Conservation (phyloP, 2,888 invertebrate species). For the Pyrrhosoma nymphula region DNA sequence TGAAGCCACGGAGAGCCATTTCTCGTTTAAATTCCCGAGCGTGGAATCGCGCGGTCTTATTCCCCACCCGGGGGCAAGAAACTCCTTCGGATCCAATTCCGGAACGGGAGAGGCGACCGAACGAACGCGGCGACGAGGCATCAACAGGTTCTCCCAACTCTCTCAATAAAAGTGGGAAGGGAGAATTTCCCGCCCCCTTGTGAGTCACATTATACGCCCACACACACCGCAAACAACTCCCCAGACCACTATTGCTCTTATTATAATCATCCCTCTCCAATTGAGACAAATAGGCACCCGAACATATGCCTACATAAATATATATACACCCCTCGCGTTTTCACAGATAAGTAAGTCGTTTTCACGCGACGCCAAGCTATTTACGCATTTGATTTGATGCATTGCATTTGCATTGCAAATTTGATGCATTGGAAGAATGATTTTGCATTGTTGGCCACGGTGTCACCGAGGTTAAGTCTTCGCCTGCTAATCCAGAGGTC, state of each 20-base stretch:
- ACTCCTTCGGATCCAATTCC: background rate
- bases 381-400: too few relatives aligned
- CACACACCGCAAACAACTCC: background rate
- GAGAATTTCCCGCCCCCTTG: background rate
- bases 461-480: too few relatives aligned
- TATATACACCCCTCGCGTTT: background rate
- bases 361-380: too few relatives aligned
- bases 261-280: background rate
- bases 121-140: background rate
- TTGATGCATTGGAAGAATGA: too few relatives aligned
- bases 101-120: background rate
- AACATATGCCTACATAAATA: background rate
- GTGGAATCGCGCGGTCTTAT: background rate
- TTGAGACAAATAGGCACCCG: background rate
- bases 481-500: too few relatives aligned
- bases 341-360: background rate
- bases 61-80: background rate
- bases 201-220: background rate
- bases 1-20: background rate
- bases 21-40: background rate
- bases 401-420: too few relatives aligned
- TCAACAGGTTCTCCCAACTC: conserved; percentile 8
- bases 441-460: too few relatives aligned
- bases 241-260: background rate
- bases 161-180: background rate